phyloP scores from a whole-genome alignment of 2,113 vertebrate genomes.

The Ornithorhynchus anatinus region DNA sequence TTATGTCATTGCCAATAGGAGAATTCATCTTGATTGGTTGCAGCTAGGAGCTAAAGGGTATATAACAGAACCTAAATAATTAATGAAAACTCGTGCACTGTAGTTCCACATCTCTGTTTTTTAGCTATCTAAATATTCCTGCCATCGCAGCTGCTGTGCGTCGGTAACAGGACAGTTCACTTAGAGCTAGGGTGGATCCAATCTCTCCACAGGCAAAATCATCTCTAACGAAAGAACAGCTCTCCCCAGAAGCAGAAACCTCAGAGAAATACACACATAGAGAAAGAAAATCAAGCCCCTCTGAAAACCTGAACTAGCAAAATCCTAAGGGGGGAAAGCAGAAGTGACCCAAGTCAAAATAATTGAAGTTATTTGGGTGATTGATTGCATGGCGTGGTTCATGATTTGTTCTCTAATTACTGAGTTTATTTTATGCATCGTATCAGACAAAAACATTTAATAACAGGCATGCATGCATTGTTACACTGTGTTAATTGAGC shows the following conservation, averaged over 20 bases:
- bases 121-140: constrained; percentile 9
- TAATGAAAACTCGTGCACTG: constrained; percentile 21
- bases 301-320: constrained; percentile 48
- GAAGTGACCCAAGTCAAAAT: constrained; percentile 53
- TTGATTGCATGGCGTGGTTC: constrained; percentile 54
- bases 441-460: constrained; percentile 36
- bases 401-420: constrained; percentile 66
- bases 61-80: constrained; percentile 17
- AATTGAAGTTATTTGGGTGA: constrained; percentile 57
- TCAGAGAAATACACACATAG: too few relatives aligned
- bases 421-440: constrained; percentile 51
- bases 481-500: constrained; percentile 60
- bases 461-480: constrained; percentile 37
- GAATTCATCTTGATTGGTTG: constrained; percentile 30
- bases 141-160: background rate
- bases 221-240: too few relatives aligned
- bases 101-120: constrained; percentile 1
- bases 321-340: constrained; percentile 55
- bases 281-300: constrained; percentile 37
- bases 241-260: too few relatives aligned
- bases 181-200: constrained; percentile 31
- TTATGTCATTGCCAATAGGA: background rate
- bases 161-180: constrained; percentile 3
- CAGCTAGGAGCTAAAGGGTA: constrained; percentile 25
- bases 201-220: too few relatives aligned